Evolutionary conservation across 2,797 vertebrate genomes (phyloP).

Genomic region (Channallabes apus): DNA sequence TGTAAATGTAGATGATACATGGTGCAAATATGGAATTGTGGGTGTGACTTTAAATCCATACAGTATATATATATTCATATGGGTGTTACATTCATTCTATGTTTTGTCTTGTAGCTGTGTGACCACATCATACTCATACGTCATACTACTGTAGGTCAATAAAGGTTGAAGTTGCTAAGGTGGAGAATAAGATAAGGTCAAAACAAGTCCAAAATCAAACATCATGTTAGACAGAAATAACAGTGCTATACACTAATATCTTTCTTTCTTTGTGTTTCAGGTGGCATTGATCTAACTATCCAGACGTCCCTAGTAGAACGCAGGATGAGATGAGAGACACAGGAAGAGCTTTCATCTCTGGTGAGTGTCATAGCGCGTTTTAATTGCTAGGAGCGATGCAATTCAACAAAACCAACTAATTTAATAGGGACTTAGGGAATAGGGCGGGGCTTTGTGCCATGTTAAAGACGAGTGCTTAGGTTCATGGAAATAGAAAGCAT

Average conservation of each 20-base stretch:
- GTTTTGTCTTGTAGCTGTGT: background rate
- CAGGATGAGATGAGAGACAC: conserved; percentile 70
- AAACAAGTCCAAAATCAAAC: background rate
- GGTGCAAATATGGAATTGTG: background rate
- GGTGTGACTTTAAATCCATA: background rate
- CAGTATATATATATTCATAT: no score
- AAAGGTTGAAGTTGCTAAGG: background rate
- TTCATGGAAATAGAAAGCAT: background rate
- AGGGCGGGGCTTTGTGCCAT: background rate
- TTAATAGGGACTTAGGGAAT: background rate
- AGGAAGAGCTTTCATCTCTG: conserved; percentile 72
- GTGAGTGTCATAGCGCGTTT: conserved; percentile 61
- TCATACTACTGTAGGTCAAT: no score
- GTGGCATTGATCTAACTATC: conserved; percentile 56
- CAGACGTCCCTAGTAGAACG: conserved; percentile 39
- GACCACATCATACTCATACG: background rate
- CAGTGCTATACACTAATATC: conserved; percentile 41
- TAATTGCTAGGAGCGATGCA: background rate
- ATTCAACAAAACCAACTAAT: no score
- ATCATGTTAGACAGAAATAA: background rate
- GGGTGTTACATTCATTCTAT: background rate
- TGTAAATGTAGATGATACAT: background rate
- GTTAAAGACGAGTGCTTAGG: background rate
- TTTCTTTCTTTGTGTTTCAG: conserved; percentile 54
- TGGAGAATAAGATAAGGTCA: background rate